Evolutionary conservation across 2,113 vertebrate genomes (phyloP).

Genomic region (Calidris pygmaea): DNA sequence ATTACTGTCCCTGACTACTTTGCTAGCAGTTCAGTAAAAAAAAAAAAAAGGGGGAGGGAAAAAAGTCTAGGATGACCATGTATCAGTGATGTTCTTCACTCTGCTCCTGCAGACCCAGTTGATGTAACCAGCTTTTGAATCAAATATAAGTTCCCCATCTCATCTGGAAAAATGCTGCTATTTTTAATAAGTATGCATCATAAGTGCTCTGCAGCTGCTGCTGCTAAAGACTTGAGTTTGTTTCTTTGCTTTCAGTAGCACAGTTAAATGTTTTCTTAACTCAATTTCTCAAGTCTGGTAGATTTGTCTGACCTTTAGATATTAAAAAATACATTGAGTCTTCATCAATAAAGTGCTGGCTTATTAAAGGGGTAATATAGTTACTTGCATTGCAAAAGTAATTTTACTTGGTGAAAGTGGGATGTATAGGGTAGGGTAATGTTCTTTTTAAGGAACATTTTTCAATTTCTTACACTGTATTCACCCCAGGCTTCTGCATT

Average conservation of each 20-base stretch:
- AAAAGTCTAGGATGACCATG: not conserved
- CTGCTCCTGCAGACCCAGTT: not conserved
- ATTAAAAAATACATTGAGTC: constrained; percentile 12
- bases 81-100: not conserved
- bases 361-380: constrained; percentile 47
- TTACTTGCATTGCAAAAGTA: constrained; percentile 54
- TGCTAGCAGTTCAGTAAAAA: not conserved
- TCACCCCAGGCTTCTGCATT: constrained; percentile 65
- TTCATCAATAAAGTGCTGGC: constrained; percentile 20
- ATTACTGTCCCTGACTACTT: not conserved
- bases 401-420: constrained; percentile 47
- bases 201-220: not conserved
- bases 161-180: not conserved
- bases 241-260: constrained; percentile 35
- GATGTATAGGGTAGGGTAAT: not conserved
- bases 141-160: not conserved
- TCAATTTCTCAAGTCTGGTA: constrained; percentile 34
- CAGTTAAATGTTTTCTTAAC: constrained; percentile 38
- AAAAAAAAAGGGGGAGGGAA: too few species aligned
- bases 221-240: constrained; percentile 11
- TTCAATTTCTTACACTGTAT: constrained; percentile 46
- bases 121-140: not conserved
- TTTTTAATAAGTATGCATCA: not conserved
- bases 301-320: constrained; percentile 44
- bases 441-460: constrained; percentile 45